Evolutionary conservation across 2,888 invertebrate genomes (phyloP), one percentile per base, ranked within the genome.

Genomic region (Agonopterix heracliana): DNA sequence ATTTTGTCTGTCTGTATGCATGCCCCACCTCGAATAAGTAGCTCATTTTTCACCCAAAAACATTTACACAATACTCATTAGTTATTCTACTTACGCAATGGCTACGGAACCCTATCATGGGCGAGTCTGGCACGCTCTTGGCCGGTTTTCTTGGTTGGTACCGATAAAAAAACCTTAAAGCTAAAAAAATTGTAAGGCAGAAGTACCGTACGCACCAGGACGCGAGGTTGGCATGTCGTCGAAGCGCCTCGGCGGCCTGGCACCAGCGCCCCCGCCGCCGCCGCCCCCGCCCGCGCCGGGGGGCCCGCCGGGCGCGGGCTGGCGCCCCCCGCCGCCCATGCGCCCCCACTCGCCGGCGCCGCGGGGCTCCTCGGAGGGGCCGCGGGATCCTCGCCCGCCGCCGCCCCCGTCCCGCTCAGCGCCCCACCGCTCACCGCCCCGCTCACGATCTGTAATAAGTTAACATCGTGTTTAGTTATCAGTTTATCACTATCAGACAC

Each of bases 211-310:
- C 14, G n/a, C 54, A 83, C 85, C 84, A 58, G 85, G 78, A 44
- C 83, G 73, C 46, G 83, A 63, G 34, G 83, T 64, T 48, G 86
- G 86, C 85, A 84, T 83, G 51, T 86, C 84, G 40, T 86, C 85
- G 64, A 80, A 85, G 57, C 81, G 71, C 1, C 70, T 56, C 34
- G 56, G 57, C 81, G 70, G 3, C 66, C 57, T 35, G 55, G 56
- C 61, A 45, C 64, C 56, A 54, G 58, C 41, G 54, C 68, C 54
- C 47, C 68, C 57, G 55, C 64, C 55, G 54, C 68, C 54, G 47
- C 68, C 57, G 55, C 64, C 55, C 63, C 81, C 65, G 56, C 78
- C 80, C 57, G 82, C 61, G 54, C 67, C 57, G 57, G 58, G 64
- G 41, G 52, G 67, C 51, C 17, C 17, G 51, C 53, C 17, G 55